A percentile compares a stretch with the other conserved stretches of the same genome.
phyloP scores from a whole-genome alignment of 2,113 vertebrate genomes.

The Azemiops feae region DNA sequence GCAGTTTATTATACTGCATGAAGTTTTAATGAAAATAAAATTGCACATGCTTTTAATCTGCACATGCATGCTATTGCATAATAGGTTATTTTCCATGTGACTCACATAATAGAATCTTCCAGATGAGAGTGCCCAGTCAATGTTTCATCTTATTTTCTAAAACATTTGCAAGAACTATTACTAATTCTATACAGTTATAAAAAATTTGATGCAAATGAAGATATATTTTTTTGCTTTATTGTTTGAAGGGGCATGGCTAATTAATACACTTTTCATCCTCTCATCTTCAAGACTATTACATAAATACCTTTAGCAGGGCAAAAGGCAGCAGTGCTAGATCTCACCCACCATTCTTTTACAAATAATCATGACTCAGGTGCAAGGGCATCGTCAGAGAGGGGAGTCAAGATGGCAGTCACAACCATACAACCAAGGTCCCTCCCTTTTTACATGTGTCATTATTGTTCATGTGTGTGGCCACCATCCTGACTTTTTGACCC shows the following conservation, averaged over 20 bases:
- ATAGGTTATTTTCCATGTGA: not conserved
- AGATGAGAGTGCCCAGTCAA: not conserved
- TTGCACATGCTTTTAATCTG: not conserved
- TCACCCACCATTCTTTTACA: not conserved
- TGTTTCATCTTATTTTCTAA: no score
- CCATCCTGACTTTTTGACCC: not conserved
- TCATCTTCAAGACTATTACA: not conserved
- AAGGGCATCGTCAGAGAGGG: not conserved
- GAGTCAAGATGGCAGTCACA: not conserved
- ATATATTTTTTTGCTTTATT: not conserved
- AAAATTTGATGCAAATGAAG: not conserved
- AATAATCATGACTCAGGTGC: not conserved
- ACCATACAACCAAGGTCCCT: not conserved
- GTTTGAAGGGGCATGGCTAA: not conserved
- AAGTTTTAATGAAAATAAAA: not conserved
- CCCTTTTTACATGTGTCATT: not conserved
- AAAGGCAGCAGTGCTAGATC: not conserved
- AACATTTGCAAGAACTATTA: no score
- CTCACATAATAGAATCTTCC: not conserved
- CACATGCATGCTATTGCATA: not conserved
- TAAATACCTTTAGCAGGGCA: not conserved
- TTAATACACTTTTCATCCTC: not conserved
- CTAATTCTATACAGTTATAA: not conserved
- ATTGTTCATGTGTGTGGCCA: not conserved
- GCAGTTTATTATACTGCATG: not conserved